Base-by-base conservation (phyloP, 30 jellyfish, hydroid and myxozoan genomes). In the Mastigias papua region DNA sequence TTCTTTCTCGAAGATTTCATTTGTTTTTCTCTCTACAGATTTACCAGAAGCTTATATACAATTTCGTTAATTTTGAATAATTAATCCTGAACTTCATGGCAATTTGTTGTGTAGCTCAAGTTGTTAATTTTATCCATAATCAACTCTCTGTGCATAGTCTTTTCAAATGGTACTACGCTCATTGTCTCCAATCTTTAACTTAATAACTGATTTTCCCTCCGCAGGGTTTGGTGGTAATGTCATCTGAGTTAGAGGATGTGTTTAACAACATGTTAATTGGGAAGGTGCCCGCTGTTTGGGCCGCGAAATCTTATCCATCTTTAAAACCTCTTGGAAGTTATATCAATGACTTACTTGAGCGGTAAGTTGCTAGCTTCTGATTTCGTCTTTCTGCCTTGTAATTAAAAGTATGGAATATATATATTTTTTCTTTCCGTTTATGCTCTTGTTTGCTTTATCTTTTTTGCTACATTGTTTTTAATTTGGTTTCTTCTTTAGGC, bases 221-320 rank as follows among this genome's bases (percentile, higher is more conserved):
- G 19, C 60, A 93, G 98, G 98, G 98, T 32, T 49, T 87, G 65
- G 98, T 93, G 20, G 98, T 93, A 20, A 93, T 93, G 97, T 93
- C 98, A 15, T 67, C 97, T 2, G 97, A 94, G 19, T 62, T 88
- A 61, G 97, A 94, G 77, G 97, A 94, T 78, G 96, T 88, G 23
- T 94, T 94, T 65, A 89, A 89, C 57, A 94, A 90, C 87, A 89
- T 94, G 99, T 57, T 94, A 48, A 79, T 90, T 29, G 99, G 99
- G 2, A 95, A 90, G 48, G 97, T 95, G 4, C 99, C 99, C 2
- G 97, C 98, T 17, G 99, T 91, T 10, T 95, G 99, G 99, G 98
- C 99, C 25, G 97, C 99, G 2, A 95, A 95, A 49, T 95, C 99
- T 29, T 95, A 95, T 68, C 99, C 99, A 0, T 95, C 99, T 1